Evolutionary conservation across 1,140 invertebrate genomes (phyloP).

Genomic region (Hyphantria cunea): DNA sequence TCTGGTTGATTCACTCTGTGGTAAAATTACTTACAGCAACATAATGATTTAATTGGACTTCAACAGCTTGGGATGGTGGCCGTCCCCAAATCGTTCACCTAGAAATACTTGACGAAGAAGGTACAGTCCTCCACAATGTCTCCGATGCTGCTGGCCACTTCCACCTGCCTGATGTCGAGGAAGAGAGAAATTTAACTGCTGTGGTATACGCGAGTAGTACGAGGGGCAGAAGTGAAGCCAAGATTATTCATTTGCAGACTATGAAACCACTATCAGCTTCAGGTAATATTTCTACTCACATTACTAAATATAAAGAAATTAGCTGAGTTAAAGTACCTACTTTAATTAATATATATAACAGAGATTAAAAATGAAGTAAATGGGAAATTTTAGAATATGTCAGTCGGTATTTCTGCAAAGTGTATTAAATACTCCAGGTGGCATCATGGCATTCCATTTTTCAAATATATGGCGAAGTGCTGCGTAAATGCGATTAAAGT

Average conservation of each 20-base stretch:
- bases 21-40: no score
- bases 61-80: conserved; percentile 65
- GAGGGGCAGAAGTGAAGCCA: conserved; percentile 48
- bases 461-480: no score
- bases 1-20: no score
- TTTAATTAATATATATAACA: no score
- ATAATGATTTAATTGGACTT: not conserved
- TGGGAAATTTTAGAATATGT: no score
- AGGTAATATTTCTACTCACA: conserved; percentile 34
- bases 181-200: conserved; percentile 53
- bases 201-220: conserved; percentile 53
- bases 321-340: no score
- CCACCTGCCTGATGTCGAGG: conserved; percentile 45
- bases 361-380: no score
- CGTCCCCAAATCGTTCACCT: conserved; percentile 55
- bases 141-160: conserved; percentile 61
- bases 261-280: conserved; percentile 50
- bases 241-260: conserved; percentile 48
- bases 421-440: no score
- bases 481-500: no score
- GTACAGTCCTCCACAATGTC: conserved; percentile 51
- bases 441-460: no score
- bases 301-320: no score
- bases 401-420: no score
- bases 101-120: conserved; percentile 46